Base-by-base conservation (phyloP, 2,888 invertebrate species). In the Spilosoma lubricipeda region DNA sequence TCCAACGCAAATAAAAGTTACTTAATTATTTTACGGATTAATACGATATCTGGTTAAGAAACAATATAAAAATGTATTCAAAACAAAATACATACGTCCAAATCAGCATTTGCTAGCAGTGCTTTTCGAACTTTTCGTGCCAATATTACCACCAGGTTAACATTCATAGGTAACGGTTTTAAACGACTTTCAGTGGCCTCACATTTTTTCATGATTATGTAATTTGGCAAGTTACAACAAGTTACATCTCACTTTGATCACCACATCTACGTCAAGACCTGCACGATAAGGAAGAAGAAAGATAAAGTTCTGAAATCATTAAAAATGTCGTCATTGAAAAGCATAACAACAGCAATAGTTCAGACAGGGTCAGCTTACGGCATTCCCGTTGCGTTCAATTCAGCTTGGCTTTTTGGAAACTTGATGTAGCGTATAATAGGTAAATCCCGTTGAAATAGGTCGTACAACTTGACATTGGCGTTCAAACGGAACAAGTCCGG, bases 381-480 rank as follows among this genome's bases (percentile, higher is more conserved):
- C 36, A 75, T 72, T 72, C 67, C 77, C 82, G 75, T 74, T 85
- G 83, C 80, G 84, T 83, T 81, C 85, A 82, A 87, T 85, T 86
- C 81, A 76, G 76, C 74, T 77, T 75, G 78, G 77, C 73, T 82
- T 82, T 77, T 77, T 82, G 75, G 73, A 74, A 80, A 78, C 77
- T 82, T 82, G 83, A 78, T 81, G 76, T 83, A 71, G 74, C 81
- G 79, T 76, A 82, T 81, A 81, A 84, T 82, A 81, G 81, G 80
- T 77, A 83, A 76, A 79, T 75, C 76, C 77, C 67, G 79, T 85
- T 81, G 82, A 86, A 83, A 83, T 80, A 83, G 85, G 87, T 86
- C 85, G 80, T 79, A 80, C 77, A 78, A 80, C 80, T 75, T 82
- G 85, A 85, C 82, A 80, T 78, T 78, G 80, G 77, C 77, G 75